Evolutionary conservation across 2,888 invertebrate species (phyloP).

Genomic region (Idaea aversata): DNA sequence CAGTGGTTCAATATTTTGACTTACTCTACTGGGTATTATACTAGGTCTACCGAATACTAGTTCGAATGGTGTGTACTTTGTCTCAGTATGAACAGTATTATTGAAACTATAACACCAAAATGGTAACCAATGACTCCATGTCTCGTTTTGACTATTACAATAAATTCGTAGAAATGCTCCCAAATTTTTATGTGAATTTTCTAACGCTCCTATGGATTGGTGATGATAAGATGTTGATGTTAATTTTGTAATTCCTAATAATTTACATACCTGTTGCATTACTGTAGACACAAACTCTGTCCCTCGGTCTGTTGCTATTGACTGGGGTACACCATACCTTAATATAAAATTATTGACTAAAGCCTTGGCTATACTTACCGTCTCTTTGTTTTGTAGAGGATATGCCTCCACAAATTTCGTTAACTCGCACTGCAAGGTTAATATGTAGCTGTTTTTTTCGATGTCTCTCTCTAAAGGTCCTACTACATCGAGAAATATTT

Average conservation of each 20-base stretch:
- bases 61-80: constrained; percentile 10
- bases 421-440: constrained; percentile 27
- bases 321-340: constrained; percentile 9
- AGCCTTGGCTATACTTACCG: constrained; percentile 9
- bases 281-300: constrained; percentile 19
- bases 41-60: constrained; percentile 25
- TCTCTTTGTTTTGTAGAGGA: constrained; percentile 11
- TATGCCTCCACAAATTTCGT: constrained; percentile 22
- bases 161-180: constrained; percentile 15
- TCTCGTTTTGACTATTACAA: constrained; percentile 5
- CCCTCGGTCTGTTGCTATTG: constrained; percentile 17
- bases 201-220: constrained; percentile 15
- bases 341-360: constrained; percentile 22
- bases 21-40: constrained; percentile 19
- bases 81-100: constrained; percentile 23
- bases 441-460: constrained; percentile 18
- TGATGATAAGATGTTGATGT: constrained; percentile 22
- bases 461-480: constrained; percentile 21
- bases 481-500: constrained; percentile 16
- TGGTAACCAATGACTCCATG: constrained; percentile 24
- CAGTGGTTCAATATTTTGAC: constrained; percentile 17
- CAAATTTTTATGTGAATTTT: constrained; percentile 18
- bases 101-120: constrained; percentile 27
- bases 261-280: constrained; percentile 17
- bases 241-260: constrained; percentile 16